These are phyloP conservation scores for Neodon shergylaensis DNA, from an alignment of 2,113 vertebrate genomes.

Conservation along the genomic window DNA sequence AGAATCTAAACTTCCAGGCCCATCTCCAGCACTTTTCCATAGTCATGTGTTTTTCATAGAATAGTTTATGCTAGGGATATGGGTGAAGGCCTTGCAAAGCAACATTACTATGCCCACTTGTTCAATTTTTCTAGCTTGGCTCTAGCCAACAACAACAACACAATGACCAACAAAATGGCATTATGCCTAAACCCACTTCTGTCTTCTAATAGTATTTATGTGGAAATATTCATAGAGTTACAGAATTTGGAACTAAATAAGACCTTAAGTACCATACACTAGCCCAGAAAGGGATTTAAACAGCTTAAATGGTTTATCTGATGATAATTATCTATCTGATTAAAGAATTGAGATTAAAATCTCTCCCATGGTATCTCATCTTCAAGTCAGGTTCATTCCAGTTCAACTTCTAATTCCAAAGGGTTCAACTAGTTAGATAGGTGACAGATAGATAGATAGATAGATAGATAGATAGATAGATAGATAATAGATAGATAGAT, in stretches of 20 bases:
- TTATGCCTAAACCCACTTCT: conserved; percentile 18
- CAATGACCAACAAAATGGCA: not conserved
- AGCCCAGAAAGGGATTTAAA: conserved; percentile 10
- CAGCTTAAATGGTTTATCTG: not conserved
- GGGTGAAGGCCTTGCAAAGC: conserved; percentile 57
- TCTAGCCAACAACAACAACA: conserved; percentile 30
- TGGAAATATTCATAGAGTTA: conserved; percentile 8
- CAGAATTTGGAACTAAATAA: not conserved
- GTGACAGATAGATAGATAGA: not conserved
- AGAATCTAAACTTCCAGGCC: not conserved
- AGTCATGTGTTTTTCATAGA: not conserved
- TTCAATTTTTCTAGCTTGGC: conserved; percentile 49
- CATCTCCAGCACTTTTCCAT: not conserved
- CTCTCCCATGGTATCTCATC: not conserved
- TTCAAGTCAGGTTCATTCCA: not conserved
- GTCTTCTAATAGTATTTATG: conserved; percentile 16
- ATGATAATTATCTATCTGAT: not conserved
- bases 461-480: not conserved
- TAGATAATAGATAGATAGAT: not conserved
- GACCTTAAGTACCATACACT: not conserved
- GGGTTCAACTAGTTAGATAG: not conserved
- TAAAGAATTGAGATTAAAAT: not conserved
- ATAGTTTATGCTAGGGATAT: not conserved
- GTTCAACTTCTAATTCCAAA: not conserved
- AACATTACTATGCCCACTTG: conserved; percentile 53